Percentiles rank a stretch among this genome's conserved stretches.
Evolutionary conservation across 2,113 vertebrate genomes (phyloP).

Genomic region (Arenaria interpres): DNA sequence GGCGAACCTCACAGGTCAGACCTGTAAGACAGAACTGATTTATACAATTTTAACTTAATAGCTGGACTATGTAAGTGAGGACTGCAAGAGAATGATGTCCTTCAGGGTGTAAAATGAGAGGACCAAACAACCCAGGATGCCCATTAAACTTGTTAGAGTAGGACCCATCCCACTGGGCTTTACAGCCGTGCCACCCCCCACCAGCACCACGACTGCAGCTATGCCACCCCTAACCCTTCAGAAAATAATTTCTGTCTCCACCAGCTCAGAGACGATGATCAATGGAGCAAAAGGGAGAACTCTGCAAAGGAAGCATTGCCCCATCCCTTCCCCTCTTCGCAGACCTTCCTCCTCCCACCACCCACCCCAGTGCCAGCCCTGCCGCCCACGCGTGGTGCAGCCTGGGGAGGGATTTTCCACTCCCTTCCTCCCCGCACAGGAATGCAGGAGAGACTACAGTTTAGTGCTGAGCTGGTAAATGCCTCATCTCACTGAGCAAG

Average conservation of each 20-base stretch:
- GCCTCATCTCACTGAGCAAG: conserved; percentile 37
- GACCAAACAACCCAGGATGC: not conserved
- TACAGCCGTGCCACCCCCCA: not conserved
- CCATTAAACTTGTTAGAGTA: not conserved
- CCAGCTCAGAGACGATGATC: not conserved
- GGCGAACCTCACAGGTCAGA: not conserved
- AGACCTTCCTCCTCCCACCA: not conserved
- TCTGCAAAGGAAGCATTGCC: not conserved
- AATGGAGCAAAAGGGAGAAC: not conserved
- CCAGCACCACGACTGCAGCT: not conserved
- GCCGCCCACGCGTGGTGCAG: not conserved
- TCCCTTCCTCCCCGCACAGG: not conserved
- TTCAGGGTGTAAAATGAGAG: not conserved
- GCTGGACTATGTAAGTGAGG: not conserved
- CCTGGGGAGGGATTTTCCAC: not conserved
- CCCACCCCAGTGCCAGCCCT: not conserved
- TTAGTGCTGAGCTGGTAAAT: conserved; percentile 50
- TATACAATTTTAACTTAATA: not conserved
- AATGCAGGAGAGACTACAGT: conserved; percentile 12
- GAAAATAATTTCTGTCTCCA: not conserved
- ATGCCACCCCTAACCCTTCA: not conserved
- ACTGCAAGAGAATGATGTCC: not conserved
- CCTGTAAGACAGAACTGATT: not conserved
- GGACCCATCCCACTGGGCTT: accelerated
- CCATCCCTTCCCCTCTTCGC: not conserved